These are phyloP conservation scores for Sarcophaga subvicina DNA, from an alignment of 2,888 invertebrate species.

Conservation along the genomic window DNA sequence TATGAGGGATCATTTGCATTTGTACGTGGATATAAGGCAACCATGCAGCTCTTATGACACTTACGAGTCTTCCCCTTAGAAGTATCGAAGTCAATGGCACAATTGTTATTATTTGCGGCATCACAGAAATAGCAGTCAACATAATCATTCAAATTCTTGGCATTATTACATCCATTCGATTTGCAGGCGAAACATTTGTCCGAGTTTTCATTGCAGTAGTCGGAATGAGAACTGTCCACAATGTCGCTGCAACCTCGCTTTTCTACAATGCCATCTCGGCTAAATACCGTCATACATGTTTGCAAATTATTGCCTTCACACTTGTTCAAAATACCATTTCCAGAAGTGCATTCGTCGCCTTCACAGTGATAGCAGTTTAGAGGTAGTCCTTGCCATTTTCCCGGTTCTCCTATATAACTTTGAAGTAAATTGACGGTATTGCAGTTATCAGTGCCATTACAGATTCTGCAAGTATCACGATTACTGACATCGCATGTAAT, in stretches of 20 bases:
- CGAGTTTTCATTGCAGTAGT: conserved; percentile 74
- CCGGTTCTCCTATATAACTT: conserved; percentile 75
- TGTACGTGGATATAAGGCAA: conserved; percentile 76
- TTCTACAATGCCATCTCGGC: conserved; percentile 69
- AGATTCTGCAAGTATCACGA: conserved; percentile 73
- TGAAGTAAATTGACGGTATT: conserved; percentile 73
- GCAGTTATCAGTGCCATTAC: conserved; percentile 73
- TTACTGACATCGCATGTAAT: conserved; percentile 72
- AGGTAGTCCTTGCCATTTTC: conserved; percentile 78
- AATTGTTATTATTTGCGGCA: conserved; percentile 69
- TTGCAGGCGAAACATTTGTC: conserved; percentile 76
- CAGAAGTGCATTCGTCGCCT: conserved; percentile 71
- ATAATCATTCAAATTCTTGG: conserved; percentile 70
- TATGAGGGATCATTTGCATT: conserved; percentile 73
- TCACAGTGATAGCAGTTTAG: conserved; percentile 75
- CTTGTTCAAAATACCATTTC: conserved; percentile 29
- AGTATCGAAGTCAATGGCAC: conserved; percentile 62
- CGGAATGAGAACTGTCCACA: conserved; percentile 66
- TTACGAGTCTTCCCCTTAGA: conserved; percentile 71
- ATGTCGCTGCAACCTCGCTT: conserved; percentile 78
- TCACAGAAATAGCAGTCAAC: conserved; percentile 78
- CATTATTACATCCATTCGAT: conserved; percentile 77
- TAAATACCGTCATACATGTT: conserved; percentile 77
- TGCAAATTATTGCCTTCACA: conserved; percentile 76
- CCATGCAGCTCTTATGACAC: conserved; percentile 77